Evolutionary conservation across 2,797 vertebrate genomes (phyloP).

Genomic region (Silurus lanzhouensis): DNA sequence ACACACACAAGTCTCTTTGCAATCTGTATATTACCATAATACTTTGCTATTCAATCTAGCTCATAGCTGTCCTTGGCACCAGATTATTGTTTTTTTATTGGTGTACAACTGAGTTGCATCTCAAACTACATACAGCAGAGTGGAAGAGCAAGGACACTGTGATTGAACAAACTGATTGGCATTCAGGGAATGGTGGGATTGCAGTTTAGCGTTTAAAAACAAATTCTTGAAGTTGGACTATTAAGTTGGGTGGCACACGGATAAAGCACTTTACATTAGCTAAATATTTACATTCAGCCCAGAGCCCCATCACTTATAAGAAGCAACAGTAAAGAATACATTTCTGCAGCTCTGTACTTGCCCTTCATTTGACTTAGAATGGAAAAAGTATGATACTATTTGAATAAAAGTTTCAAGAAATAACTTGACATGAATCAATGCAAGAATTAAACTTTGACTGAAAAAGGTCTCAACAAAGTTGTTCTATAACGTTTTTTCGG

Average conservation of each 20-base stretch:
- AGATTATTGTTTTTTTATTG: conserved; percentile 6
- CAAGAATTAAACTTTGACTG: too few species aligned
- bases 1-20: conserved; percentile 24
- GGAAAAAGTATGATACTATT: neutral
- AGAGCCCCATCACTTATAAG: neutral
- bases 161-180: conserved; percentile 13
- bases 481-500: neutral
- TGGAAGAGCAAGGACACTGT: neutral
- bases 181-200: conserved; percentile 8
- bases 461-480: neutral
- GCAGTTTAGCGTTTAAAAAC: conserved; percentile 30
- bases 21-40: conserved; percentile 4
- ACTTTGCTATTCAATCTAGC: conserved; percentile 58
- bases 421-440: neutral
- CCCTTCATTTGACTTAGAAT: neutral
- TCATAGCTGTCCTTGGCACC: conserved; percentile 24
- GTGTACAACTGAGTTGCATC: conserved; percentile 6
- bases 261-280: neutral
- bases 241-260: neutral
- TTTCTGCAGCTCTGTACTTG: neutral
- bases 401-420: neutral
- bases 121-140: neutral
- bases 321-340: neutral
- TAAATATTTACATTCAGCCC: neutral
- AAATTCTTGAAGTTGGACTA: neutral